Conservation (phyloP, 2,113 vertebrate species). For the Sander vitreus region DNA sequence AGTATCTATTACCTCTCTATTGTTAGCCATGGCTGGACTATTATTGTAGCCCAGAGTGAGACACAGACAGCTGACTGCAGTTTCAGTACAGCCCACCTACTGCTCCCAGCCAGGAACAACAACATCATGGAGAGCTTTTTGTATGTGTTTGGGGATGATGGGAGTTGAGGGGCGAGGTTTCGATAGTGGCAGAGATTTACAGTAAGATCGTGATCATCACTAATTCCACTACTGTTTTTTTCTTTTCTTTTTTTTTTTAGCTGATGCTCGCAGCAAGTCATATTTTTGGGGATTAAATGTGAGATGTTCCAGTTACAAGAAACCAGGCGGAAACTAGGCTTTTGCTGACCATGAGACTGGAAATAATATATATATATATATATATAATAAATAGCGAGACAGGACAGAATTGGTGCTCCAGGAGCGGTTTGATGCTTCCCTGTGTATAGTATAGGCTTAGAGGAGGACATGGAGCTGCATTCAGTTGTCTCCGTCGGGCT, state of each 20-base stretch:
- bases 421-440: constrained; percentile 39
- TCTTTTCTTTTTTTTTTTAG: neutral
- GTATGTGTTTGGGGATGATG: constrained; percentile 16
- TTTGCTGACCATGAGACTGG: constrained; percentile 49
- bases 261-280: neutral
- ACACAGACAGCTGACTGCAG: constrained; percentile 70
- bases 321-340: constrained; percentile 33
- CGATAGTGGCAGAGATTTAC: neutral
- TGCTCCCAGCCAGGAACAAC: constrained; percentile 40
- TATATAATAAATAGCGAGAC: constrained; percentile 7
- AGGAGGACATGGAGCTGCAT: constrained; percentile 38
- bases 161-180: neutral
- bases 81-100: constrained; percentile 63
- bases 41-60: constrained; percentile 76
- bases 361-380: constrained; percentile 56
- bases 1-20: constrained; percentile 82
- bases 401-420: constrained; percentile 35
- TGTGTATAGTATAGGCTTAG: constrained; percentile 25
- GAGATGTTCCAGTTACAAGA: constrained; percentile 11
- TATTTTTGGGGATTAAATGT: neutral
- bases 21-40: constrained; percentile 78
- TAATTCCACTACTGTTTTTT: neutral
- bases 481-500: constrained; percentile 26
- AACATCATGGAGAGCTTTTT: constrained; percentile 33
- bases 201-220: neutral